A percentile compares a stretch with the other conserved stretches of the same genome.
Evolutionary conservation across 2,797 vertebrate genomes (phyloP).

Genomic region (Pantherophis vulpinus): DNA sequence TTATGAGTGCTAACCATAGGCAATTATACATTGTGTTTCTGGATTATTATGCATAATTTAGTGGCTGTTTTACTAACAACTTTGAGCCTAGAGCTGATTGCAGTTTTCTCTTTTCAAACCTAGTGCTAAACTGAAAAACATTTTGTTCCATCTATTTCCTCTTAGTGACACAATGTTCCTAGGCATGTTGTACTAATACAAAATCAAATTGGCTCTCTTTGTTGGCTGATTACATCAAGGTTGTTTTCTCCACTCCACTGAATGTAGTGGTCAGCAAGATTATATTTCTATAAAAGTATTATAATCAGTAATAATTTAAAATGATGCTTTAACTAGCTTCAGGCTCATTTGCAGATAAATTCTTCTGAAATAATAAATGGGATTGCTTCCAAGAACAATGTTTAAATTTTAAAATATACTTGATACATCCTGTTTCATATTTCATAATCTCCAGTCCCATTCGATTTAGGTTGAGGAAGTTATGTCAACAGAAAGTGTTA

Average conservation of each 20-base stretch:
- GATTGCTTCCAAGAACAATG: background rate
- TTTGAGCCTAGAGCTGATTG: conserved; percentile 57
- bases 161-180: conserved; percentile 52
- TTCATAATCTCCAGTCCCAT: background rate
- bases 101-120: conserved; percentile 55
- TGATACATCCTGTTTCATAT: background rate
- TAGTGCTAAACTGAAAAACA: conserved; percentile 63
- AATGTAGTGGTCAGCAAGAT: conserved; percentile 37
- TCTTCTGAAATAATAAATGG: background rate
- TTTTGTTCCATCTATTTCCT: conserved; percentile 59
- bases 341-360: background rate
- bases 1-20: conserved; percentile 40
- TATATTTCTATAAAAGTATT: background rate
- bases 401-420: background rate
- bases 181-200: conserved; percentile 65
- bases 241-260: conserved; percentile 32
- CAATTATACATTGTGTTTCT: conserved; percentile 22
- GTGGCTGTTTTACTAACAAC: conserved; percentile 55
- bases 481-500: conserved; percentile 23
- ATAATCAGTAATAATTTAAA: background rate
- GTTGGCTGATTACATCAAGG: conserved; percentile 40
- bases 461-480: background rate
- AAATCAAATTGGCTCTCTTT: conserved; percentile 52
- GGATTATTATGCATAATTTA: conserved; percentile 32
- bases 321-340: background rate